Percentiles rank a stretch among this genome's conserved stretches.
These are phyloP conservation scores for Eutolmus rufibarbis DNA, from an alignment of 2,888 invertebrate species.

Conservation along the genomic window DNA sequence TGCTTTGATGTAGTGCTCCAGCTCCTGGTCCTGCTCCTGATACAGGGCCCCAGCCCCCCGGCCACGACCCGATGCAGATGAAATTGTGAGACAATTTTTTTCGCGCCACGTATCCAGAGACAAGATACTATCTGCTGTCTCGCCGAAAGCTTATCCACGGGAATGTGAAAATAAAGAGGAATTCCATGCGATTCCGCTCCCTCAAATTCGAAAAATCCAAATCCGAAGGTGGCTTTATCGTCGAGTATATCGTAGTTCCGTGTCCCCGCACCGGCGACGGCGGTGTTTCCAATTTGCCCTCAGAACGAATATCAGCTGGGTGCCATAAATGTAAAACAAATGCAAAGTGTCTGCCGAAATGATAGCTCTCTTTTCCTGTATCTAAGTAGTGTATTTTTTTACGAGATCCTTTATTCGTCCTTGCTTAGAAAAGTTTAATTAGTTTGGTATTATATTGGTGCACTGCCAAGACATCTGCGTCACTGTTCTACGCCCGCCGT, in stretches of 20 bases:
- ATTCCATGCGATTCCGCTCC: not conserved
- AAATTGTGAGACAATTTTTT: conserved; percentile 17
- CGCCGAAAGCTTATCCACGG: not conserved
- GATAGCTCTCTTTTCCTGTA: not conserved
- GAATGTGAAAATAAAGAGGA: not conserved
- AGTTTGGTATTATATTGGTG: not conserved
- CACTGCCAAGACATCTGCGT: not conserved
- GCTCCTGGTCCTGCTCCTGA: not conserved
- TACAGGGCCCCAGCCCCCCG: not conserved
- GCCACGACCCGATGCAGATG: not conserved
- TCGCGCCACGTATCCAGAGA: not conserved
- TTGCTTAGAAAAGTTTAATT: not conserved
- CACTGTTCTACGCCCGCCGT: not conserved
- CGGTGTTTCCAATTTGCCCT: not conserved
- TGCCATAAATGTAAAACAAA: not conserved
- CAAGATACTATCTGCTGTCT: not conserved
- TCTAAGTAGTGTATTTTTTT: not conserved
- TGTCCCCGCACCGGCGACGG: not conserved
- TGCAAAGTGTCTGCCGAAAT: not conserved
- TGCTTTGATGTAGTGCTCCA: not conserved
- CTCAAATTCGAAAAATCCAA: not conserved
- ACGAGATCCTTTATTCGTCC: not conserved
- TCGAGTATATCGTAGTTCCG: not conserved
- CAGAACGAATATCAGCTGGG: not conserved
- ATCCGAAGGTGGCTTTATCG: not conserved